Evolutionary conservation across 2,797 vertebrate species (phyloP).

Genomic region (Miichthys miiuy): DNA sequence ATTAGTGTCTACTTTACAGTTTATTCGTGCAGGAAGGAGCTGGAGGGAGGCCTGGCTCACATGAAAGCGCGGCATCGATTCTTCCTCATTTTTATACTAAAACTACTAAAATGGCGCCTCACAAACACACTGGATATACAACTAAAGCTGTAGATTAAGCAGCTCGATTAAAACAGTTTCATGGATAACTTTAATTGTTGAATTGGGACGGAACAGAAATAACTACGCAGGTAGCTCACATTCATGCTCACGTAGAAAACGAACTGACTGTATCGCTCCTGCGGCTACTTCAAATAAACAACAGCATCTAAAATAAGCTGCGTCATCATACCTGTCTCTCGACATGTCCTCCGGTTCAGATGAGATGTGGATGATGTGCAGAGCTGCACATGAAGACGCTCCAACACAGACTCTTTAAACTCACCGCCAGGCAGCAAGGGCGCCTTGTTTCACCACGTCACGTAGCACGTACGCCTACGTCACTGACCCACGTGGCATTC

Average conservation of each 20-base stretch:
- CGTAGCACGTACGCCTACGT: conserved; percentile 7
- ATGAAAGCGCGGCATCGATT: conserved; percentile 57
- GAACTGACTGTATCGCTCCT: too few species aligned
- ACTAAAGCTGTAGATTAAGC: fast-evolving
- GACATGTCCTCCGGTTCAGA: conserved; percentile 36
- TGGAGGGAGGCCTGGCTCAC: conserved; percentile 8
- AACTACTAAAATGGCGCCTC: not conserved
- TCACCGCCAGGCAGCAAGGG: conserved; percentile 30
- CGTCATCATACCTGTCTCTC: conserved; percentile 46
- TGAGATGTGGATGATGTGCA: fast-evolving
- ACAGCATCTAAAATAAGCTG: not conserved
- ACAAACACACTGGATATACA: not conserved
- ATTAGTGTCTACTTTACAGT: too few species aligned
- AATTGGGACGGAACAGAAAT: not conserved
- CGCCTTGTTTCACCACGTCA: conserved; percentile 15
- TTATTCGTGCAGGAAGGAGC: not conserved
- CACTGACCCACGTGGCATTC: not conserved
- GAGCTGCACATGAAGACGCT: not conserved
- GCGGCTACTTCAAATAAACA: fast-evolving
- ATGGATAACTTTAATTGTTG: fast-evolving
- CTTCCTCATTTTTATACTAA: not conserved
- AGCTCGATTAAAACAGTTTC: fast-evolving
- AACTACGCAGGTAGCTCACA: too few species aligned
- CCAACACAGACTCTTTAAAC: conserved; percentile 57
- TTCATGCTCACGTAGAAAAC: not conserved